phyloP scores from a whole-genome alignment of 2,797 vertebrate genomes.

The Chaetophractus vellerosus region DNA sequence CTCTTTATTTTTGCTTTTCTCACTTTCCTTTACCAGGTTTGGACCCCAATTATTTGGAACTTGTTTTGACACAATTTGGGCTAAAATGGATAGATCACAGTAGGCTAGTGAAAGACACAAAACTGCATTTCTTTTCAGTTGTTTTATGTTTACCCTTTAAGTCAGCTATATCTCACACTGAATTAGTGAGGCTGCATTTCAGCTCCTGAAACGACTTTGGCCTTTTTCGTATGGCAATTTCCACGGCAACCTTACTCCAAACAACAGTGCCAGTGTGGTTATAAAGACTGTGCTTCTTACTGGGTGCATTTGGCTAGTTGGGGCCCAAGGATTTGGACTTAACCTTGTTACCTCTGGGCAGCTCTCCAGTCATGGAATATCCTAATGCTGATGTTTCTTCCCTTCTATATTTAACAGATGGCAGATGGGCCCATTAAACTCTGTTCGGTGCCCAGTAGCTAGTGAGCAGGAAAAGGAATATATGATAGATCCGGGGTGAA shows the following conservation, averaged over 20 bases:
- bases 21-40: neutral
- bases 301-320: neutral
- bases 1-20: neutral
- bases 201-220: neutral
- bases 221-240: neutral
- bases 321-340: neutral
- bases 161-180: neutral
- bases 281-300: neutral
- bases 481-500: conserved; percentile 59
- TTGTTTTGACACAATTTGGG: neutral
- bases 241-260: neutral
- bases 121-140: neutral
- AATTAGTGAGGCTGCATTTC: neutral
- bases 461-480: conserved; percentile 64
- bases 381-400: conserved; percentile 37
- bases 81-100: neutral
- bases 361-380: conserved; percentile 52
- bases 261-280: neutral
- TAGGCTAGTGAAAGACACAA: neutral
- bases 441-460: conserved; percentile 28
- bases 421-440: conserved; percentile 48
- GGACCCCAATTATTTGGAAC: neutral
- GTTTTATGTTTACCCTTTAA: conserved; percentile 4
- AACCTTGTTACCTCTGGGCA: conserved; percentile 46
- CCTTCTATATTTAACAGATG: conserved; percentile 68